phyloP scores from a whole-genome alignment of 2,888 invertebrate genomes.

The Uloborus plumipes region DNA sequence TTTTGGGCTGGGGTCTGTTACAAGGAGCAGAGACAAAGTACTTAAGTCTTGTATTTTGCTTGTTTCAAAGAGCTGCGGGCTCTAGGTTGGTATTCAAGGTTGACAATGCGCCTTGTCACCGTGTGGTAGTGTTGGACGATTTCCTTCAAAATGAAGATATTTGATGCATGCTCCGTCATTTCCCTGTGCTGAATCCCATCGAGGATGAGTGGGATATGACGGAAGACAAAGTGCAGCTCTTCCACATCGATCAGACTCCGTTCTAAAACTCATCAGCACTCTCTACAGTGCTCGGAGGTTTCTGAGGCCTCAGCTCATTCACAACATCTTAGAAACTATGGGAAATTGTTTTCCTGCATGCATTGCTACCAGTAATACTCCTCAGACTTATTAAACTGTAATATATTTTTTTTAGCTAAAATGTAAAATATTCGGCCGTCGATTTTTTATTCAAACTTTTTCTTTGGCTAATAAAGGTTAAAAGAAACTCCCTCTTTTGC shows the following conservation, averaged over 20 bases:
- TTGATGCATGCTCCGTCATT: not conserved
- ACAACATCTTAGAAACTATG: not conserved
- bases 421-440: not conserved
- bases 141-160: not conserved
- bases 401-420: not conserved
- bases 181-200: not conserved
- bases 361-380: conserved; percentile 1
- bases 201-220: not conserved
- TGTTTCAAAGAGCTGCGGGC: not conserved
- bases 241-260: conserved; percentile 3
- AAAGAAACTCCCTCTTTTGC: not conserved
- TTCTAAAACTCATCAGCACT: conserved; percentile 2
- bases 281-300: not conserved
- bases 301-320: conserved; percentile 1
- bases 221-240: not conserved
- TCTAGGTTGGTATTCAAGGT: not conserved
- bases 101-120: not conserved
- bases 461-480: not conserved
- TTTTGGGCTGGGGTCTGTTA: not conserved
- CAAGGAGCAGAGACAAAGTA: not conserved
- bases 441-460: too few relatives aligned
- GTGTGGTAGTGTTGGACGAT: not conserved
- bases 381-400: not conserved
- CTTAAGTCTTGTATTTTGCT: not conserved
- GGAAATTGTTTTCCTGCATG: conserved; percentile 13